phyloP scores from a whole-genome alignment of 2,888 invertebrate genomes.

The Sinelater perroti region DNA sequence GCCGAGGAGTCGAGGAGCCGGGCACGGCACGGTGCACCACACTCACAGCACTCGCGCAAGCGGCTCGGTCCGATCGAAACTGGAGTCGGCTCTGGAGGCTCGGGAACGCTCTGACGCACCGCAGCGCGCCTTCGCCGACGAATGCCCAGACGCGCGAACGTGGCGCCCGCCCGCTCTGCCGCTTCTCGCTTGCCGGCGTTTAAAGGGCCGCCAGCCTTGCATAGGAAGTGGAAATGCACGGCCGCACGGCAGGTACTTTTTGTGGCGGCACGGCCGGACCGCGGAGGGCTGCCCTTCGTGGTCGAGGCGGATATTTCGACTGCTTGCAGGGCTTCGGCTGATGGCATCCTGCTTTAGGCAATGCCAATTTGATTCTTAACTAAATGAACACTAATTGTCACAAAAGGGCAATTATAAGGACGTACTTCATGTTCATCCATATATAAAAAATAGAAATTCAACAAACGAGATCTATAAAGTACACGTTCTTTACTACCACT shows the following conservation, averaged over 20 bases:
- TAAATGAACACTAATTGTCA: no score
- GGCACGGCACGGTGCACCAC: not conserved
- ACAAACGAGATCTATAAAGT: no score
- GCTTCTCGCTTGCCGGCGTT: slow-evolving; percentile 40
- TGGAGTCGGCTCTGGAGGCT: slow-evolving; percentile 33
- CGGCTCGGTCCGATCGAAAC: slow-evolving; percentile 15
- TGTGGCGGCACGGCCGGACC: slow-evolving; percentile 14
- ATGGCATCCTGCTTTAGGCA: no score
- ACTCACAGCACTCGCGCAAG: slow-evolving; percentile 17
- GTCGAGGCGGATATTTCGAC: slow-evolving; percentile 11
- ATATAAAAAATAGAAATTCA: no score
- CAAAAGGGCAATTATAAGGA: no score
- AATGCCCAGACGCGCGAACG: slow-evolving; percentile 40
- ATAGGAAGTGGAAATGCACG: slow-evolving; percentile 40
- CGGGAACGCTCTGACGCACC: slow-evolving; percentile 34
- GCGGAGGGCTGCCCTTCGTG: slow-evolving; percentile 21
- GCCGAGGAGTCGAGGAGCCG: no score
- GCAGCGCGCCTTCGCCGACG: slow-evolving; percentile 37
- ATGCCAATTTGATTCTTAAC: no score
- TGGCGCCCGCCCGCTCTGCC: slow-evolving; percentile 42
- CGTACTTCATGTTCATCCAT: no score
- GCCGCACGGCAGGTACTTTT: slow-evolving; percentile 23
- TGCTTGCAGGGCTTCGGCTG: no score
- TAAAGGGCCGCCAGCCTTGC: slow-evolving; percentile 40
- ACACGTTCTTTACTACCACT: no score